Evolutionary conservation across 2,113 vertebrate species (phyloP).

Genomic region (Tricholaema leucomelas): DNA sequence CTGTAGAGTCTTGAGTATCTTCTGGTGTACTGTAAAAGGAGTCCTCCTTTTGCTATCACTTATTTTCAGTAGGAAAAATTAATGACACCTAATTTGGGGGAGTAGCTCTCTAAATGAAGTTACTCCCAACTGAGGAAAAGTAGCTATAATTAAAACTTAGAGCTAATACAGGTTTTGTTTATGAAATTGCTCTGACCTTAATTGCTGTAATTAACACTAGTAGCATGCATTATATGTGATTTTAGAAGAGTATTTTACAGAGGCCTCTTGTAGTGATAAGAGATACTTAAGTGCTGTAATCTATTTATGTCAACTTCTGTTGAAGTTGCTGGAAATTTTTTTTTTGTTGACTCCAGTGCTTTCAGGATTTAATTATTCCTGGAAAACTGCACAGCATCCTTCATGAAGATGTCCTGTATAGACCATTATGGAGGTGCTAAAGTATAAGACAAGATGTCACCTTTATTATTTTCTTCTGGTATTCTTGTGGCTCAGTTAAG

Average conservation of each 20-base stretch:
- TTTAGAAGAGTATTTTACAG: neutral
- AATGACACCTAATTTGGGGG: neutral
- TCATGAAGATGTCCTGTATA: neutral
- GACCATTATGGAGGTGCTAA: neutral
- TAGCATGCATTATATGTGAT: neutral
- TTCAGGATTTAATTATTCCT: neutral
- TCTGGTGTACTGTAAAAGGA: neutral
- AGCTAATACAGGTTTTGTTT: conserved; percentile 2
- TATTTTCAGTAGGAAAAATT: neutral
- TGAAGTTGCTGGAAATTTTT: neutral
- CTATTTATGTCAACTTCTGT: neutral
- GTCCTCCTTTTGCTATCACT: neutral
- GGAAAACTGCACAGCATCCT: neutral
- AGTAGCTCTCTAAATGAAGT: neutral
- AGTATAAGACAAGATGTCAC: neutral
- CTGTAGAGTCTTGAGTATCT: neutral
- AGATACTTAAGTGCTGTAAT: neutral
- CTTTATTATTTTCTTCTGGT: neutral
- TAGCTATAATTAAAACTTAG: neutral
- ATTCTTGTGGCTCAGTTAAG: neutral
- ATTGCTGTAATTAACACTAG: neutral
- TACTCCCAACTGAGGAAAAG: neutral
- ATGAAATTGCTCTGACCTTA: neutral
- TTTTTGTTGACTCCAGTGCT: neutral
- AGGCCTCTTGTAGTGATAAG: neutral